Percentiles rank a stretch among this genome's conserved stretches.
Evolutionary conservation across 1,140 invertebrate species (phyloP).

Genomic region (Euwallacea fornicatus): DNA sequence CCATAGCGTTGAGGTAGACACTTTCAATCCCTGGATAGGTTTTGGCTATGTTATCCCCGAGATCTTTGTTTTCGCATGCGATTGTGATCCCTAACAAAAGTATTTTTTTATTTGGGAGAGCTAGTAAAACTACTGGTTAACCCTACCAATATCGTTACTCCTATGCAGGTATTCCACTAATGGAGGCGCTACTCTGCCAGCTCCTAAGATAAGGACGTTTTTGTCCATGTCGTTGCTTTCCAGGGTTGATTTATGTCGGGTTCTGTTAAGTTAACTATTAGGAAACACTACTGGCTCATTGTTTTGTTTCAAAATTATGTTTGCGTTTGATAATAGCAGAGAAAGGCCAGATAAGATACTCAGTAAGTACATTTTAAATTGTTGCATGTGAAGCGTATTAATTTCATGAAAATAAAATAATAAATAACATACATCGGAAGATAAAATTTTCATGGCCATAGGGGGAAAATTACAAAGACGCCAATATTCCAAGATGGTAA

Average conservation of each 20-base stretch:
- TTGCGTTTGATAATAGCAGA: too few species aligned
- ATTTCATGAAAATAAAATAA: too few species aligned
- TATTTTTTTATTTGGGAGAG: background rate
- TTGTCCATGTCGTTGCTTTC: conserved; percentile 56
- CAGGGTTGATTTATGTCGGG: conserved; percentile 59
- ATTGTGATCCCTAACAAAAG: conserved; percentile 67
- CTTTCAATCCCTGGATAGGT: conserved; percentile 79
- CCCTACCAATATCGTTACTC: conserved; percentile 67
- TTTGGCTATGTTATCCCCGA: conserved; percentile 79
- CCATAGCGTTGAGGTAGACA: conserved; percentile 78
- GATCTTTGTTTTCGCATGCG: conserved; percentile 84
- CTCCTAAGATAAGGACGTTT: conserved; percentile 86
- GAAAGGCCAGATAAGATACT: too few species aligned
- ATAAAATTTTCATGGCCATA: too few species aligned
- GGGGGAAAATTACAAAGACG: too few species aligned
- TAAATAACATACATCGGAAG: too few species aligned
- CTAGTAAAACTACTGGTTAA: background rate
- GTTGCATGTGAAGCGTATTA: too few species aligned
- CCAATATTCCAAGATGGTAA: too few species aligned
- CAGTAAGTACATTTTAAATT: too few species aligned
- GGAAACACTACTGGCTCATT: too few species aligned
- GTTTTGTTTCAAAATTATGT: too few species aligned
- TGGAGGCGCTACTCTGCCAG: conserved; percentile 92
- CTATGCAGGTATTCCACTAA: conserved; percentile 91
- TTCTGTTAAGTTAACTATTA: conserved; percentile 51